Conservation (phyloP, 1,140 invertebrate species). For the Pseudomyrmex gracilis region DNA sequence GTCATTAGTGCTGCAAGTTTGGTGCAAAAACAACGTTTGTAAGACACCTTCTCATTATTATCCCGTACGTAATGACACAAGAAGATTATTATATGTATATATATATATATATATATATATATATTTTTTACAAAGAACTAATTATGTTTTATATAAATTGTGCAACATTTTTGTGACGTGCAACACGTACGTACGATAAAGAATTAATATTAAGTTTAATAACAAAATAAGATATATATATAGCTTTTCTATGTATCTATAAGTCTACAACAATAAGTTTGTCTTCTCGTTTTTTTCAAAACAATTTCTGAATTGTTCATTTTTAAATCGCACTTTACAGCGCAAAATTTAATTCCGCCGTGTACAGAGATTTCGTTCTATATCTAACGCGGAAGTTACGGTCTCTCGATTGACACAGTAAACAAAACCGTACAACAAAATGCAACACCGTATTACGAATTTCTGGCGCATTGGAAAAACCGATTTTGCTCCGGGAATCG, state of each 20-base stretch:
- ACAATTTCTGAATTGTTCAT: not conserved
- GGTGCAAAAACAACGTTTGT: slow-evolving; percentile 3
- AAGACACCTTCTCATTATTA: not conserved
- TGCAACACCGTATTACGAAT: slow-evolving; percentile 39
- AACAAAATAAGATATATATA: not conserved
- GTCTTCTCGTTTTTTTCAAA: not conserved
- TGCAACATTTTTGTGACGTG: not conserved
- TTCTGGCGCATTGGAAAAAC: slow-evolving; percentile 20
- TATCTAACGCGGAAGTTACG: slow-evolving; percentile 3
- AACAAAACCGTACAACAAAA: slow-evolving; percentile 14
- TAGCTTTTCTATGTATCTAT: too few species aligned
- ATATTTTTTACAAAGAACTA: not conserved
- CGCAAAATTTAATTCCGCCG: not conserved
- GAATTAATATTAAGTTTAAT: too few species aligned
- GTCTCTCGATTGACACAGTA: slow-evolving; percentile 4
- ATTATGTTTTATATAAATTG: not conserved
- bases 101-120: not conserved
- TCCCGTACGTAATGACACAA: not conserved
- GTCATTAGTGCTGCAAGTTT: slow-evolving; percentile 38
- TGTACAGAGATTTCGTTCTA: not conserved
- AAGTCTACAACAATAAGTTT: too few species aligned
- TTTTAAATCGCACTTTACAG: not conserved
- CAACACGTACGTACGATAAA: not conserved
- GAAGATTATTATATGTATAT: not conserved
- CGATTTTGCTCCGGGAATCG: slow-evolving; percentile 32